phyloP scores from a whole-genome alignment of 1,140 invertebrate species.

The Plodia interpunctella region DNA sequence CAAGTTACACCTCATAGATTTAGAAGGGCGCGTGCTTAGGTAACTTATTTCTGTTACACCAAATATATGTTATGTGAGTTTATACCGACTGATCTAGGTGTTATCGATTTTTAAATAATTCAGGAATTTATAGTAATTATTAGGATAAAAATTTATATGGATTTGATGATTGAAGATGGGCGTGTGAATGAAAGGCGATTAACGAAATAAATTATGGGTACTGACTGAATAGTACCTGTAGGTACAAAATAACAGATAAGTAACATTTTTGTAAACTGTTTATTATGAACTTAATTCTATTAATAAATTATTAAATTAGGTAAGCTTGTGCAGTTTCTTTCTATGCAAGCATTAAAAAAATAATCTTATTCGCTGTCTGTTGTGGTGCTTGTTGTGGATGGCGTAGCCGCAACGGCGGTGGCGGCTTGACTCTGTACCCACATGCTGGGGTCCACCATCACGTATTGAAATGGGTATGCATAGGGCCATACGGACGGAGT shows the following conservation, averaged over 20 bases:
- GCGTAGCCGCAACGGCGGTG: conserved; percentile 15
- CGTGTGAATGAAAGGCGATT: too few relatives aligned
- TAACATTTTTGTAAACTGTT: not conserved
- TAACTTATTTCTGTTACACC: too few relatives aligned
- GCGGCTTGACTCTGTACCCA: conserved; percentile 39
- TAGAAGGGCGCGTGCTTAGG: too few relatives aligned
- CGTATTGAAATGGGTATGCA: conserved; percentile 51
- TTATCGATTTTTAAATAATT: too few relatives aligned
- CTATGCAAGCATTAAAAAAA: not conserved
- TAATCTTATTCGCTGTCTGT: conserved; percentile 13
- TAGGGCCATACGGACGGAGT: conserved; percentile 38
- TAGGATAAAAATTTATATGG: too few relatives aligned
- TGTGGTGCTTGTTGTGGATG: conserved; percentile 16
- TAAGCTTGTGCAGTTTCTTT: not conserved
- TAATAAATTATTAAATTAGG: conserved; percentile 8
- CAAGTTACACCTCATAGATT: too few relatives aligned
- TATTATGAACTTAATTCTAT: conserved; percentile 7
- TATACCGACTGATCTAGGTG: too few relatives aligned
- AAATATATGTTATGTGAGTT: too few relatives aligned
- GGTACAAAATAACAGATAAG: not conserved
- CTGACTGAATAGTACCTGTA: too few relatives aligned
- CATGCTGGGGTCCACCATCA: conserved; percentile 50
- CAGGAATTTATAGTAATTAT: too few relatives aligned
- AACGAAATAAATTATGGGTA: too few relatives aligned
- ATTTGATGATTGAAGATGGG: too few relatives aligned